These are phyloP conservation scores for Lepetodrilus schrolli DNA, from an alignment of 2,888 invertebrate species.

Conservation along the genomic window DNA sequence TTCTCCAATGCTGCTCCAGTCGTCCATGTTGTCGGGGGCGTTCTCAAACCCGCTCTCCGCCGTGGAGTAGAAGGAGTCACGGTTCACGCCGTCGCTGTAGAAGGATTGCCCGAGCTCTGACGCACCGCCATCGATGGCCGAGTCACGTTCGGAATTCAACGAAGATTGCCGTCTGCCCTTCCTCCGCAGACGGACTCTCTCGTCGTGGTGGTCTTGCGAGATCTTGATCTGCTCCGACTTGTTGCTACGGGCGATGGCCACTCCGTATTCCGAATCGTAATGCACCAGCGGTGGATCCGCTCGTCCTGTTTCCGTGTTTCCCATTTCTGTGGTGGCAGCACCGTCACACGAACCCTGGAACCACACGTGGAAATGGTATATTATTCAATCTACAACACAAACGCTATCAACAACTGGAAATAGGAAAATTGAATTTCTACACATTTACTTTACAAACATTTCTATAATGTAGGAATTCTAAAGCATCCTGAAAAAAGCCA, in stretches of 20 bases:
- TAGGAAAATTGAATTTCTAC: too few species aligned
- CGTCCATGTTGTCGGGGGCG: conserved; percentile 38
- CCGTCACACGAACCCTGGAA: conserved; percentile 47
- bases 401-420: too few species aligned
- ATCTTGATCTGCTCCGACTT: conserved; percentile 24
- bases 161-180: conserved; percentile 33
- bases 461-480: too few species aligned
- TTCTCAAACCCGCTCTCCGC: conserved; percentile 49
- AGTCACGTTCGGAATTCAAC: conserved; percentile 42
- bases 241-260: conserved; percentile 39
- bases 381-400: too few species aligned
- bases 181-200: conserved; percentile 32
- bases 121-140: conserved; percentile 38
- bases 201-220: conserved; percentile 17
- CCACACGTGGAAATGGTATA: too few species aligned
- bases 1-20: conserved; percentile 24
- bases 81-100: conserved; percentile 38
- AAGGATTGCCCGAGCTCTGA: conserved; percentile 37
- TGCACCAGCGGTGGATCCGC: conserved; percentile 38
- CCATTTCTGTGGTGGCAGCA: conserved; percentile 46
- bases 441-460: too few species aligned
- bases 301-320: conserved; percentile 39
- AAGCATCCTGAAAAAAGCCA: too few species aligned
- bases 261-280: conserved; percentile 43
- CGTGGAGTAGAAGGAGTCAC: conserved; percentile 48